These are phyloP conservation scores for Sardinella longiceps DNA, from an alignment of 2,797 vertebrate genomes.

Conservation along the genomic window DNA sequence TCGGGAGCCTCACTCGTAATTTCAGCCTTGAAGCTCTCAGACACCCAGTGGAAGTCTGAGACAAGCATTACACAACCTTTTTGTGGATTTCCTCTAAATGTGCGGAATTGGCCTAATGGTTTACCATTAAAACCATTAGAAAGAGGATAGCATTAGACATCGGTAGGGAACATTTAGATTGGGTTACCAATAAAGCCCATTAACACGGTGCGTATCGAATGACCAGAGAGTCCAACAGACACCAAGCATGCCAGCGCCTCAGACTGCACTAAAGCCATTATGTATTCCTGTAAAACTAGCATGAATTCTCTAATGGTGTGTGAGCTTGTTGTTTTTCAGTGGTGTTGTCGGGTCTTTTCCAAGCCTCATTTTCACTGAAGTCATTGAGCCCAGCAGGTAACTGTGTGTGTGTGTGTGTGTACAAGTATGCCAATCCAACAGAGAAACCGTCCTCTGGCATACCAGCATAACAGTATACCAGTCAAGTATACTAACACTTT, in stretches of 20 bases:
- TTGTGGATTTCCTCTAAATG: constrained; percentile 22
- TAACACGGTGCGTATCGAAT: constrained; percentile 16
- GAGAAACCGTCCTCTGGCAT: neutral
- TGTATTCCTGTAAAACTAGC: constrained; percentile 23
- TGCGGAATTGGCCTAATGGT: constrained; percentile 17
- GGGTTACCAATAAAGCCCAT: constrained; percentile 21
- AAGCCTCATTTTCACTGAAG: neutral
- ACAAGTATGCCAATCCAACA: neutral
- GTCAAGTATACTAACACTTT: neutral
- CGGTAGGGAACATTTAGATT: constrained; percentile 13
- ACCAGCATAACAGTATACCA: neutral
- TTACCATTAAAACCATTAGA: constrained; percentile 23
- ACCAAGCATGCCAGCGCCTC: neutral
- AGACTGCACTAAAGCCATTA: constrained; percentile 13
- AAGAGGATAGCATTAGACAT: constrained; percentile 10
- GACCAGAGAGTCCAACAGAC: constrained; percentile 4
- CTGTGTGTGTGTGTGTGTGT: neutral
- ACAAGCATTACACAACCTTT: neutral
- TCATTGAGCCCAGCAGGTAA: neutral
- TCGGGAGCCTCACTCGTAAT: neutral
- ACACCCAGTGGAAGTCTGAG: constrained; percentile 7
- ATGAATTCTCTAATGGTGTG: constrained; percentile 17
- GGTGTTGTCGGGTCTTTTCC: neutral
- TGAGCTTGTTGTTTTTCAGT: neutral
- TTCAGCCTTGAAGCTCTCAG: constrained; percentile 18